Evolutionary conservation across 2,113 vertebrate genomes (phyloP).

Genomic region (Chelonoidis abingdonii): DNA sequence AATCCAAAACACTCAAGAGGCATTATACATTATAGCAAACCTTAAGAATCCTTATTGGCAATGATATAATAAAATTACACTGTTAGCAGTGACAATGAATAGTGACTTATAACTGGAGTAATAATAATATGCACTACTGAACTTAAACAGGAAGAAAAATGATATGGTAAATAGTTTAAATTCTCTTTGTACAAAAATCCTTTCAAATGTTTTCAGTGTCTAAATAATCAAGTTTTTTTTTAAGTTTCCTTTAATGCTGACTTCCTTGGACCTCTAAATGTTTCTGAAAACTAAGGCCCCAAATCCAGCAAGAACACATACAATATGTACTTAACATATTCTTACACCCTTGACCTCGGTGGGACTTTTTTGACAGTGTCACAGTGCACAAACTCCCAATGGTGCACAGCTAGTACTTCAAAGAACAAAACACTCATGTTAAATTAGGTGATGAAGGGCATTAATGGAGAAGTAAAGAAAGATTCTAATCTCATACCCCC

Average conservation of each 20-base stretch:
- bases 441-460: background rate
- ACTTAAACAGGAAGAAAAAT: background rate
- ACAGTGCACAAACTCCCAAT: background rate
- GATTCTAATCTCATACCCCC: background rate
- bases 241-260: background rate
- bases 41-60: background rate
- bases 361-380: background rate
- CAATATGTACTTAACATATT: background rate
- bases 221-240: background rate
- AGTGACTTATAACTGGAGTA: background rate
- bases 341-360: background rate
- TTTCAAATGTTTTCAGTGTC: background rate
- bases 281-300: background rate
- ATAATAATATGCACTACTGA: fast-evolving
- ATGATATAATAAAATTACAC: background rate
- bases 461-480: background rate
- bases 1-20: background rate
- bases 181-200: background rate
- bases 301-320: background rate
- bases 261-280: background rate
- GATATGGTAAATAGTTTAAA: background rate
- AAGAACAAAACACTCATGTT: background rate
- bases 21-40: background rate
- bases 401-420: background rate
- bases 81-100: background rate